These are phyloP conservation scores for Eurystomus gularis DNA, from an alignment of 2,113 vertebrate species.

Conservation along the genomic window DNA sequence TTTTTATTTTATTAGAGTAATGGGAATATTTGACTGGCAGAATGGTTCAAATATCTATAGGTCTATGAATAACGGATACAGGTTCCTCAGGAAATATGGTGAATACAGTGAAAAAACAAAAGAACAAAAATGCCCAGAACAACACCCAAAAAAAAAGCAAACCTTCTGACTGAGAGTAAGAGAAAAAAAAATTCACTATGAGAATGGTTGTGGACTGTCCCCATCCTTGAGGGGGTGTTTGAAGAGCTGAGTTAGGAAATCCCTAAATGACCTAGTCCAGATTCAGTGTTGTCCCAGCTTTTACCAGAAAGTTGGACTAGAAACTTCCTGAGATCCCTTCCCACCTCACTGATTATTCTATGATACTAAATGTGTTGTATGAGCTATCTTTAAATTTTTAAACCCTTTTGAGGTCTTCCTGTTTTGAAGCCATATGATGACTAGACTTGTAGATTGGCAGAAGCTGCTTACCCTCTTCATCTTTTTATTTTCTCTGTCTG, in stretches of 20 bases:
- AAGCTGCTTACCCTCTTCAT: neutral
- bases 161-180: neutral
- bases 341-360: neutral
- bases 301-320: neutral
- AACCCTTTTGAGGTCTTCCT: neutral
- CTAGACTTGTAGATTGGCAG: neutral
- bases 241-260: neutral
- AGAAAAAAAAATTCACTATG: neutral
- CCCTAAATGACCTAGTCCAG: neutral
- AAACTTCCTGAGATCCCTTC: neutral
- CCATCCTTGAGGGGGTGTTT: neutral
- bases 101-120: too few relatives aligned
- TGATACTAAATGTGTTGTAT: neutral
- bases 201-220: neutral
- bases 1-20: neutral
- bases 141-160: too few relatives aligned
- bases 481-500: neutral
- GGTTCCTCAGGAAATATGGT: neutral
- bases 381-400: neutral
- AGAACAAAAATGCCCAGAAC: too few relatives aligned
- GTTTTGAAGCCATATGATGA: neutral
- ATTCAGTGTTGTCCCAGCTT: neutral
- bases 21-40: neutral
- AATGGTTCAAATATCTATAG: neutral
- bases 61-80: neutral